Base-by-base conservation (phyloP, 2,113 vertebrate genomes). In the Alectura lathami region DNA sequence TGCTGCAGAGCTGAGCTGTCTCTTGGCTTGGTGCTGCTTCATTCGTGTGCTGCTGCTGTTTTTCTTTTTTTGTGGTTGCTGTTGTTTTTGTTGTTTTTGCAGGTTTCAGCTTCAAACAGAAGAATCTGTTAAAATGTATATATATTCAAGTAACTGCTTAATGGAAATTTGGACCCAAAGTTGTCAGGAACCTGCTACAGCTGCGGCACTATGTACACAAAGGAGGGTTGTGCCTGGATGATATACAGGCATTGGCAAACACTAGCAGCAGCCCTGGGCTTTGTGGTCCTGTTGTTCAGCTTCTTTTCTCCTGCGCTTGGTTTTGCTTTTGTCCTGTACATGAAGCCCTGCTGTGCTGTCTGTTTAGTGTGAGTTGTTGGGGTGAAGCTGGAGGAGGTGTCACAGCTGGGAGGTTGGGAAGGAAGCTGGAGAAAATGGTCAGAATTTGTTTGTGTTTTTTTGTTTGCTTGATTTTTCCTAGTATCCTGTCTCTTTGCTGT, bases 11-110 rank as follows among this genome's bases (percentile, higher is more conserved):
- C 91, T 89, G 85, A 89, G 47, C 59, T 59, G 86, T 3, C 50
- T 66, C 91, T 85, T 91, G 89, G 85, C 86, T 87, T 17, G 40
- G 57, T 74, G 72, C 89, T 90, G 88, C 92, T 94, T 88, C 54
- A 2, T 34, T 34, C 66, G 40, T 48, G 15, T 72, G 59, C 27
- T 77, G 42, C 48, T 51, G 64, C 29, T 89, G 88, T 43, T 56
- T 43, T 84, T 40, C 20, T 17, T 67, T 64, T 64, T 38, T 34
- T 80, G 63, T 53, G 62, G 62, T 45, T 87, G 66, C 74, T 2
- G 0, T 34, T 84, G 51, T 56, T 91, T 95, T 82, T 92, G 79
- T 88, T 91, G 67, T 6, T 60, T 88, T 68, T 92, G 63, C 34
- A 73, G 78, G 85, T 88, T 75, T 67, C 6, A 16, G 13, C 70